phyloP scores from a whole-genome alignment of 2,113 vertebrate genomes.

The Aramus guarauna region DNA sequence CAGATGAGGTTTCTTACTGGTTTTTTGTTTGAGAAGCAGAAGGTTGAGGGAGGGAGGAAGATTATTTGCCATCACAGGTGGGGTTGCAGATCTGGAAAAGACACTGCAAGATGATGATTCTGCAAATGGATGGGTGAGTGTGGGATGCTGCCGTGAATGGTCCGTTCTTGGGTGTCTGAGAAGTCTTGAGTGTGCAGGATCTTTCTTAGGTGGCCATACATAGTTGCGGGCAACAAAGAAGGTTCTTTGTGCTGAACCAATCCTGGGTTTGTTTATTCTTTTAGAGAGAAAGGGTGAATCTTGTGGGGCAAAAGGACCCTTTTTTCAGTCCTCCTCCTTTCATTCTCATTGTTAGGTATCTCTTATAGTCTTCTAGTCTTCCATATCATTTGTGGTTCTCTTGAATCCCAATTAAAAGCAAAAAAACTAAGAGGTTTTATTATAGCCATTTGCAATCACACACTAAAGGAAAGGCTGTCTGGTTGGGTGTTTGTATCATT shows the following conservation, averaged over 20 bases:
- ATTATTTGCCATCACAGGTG: not conserved
- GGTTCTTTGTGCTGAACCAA: not conserved
- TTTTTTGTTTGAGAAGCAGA: not conserved
- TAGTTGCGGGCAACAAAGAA: no score
- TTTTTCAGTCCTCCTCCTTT: not conserved
- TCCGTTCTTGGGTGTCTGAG: not conserved
- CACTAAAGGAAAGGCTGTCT: not conserved
- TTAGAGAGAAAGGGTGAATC: not conserved
- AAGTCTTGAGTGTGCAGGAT: not conserved
- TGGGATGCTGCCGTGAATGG: accelerated
- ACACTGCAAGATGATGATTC: not conserved
- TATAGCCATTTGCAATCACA: accelerated
- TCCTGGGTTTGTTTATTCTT: not conserved
- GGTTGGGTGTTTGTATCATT: not conserved
- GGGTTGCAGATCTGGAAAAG: not conserved
- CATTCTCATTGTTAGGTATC: not conserved
- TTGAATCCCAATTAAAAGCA: not conserved
- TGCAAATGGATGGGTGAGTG: not conserved
- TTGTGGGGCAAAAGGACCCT: not conserved
- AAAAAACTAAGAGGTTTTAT: not conserved
- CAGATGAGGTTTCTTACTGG: not conserved
- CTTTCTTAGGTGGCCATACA: not conserved
- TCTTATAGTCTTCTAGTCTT: not conserved
- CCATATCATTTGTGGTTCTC: not conserved
- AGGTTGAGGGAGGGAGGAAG: not conserved